These are phyloP conservation scores for Poecile montanus DNA, from an alignment of 2,797 vertebrate species.

Conservation along the genomic window DNA sequence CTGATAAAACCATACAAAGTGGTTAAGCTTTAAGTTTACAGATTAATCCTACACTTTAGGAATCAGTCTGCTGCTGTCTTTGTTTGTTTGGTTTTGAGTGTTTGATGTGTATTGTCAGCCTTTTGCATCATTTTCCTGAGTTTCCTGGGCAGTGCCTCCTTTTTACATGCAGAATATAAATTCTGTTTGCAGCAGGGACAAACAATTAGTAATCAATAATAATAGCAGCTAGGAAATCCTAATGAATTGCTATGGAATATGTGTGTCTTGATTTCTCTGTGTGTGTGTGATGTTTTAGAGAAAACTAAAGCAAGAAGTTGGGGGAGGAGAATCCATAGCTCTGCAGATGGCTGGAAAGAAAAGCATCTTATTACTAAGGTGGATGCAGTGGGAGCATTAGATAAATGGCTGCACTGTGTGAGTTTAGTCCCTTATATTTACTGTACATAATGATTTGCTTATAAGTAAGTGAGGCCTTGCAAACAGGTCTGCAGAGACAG, in stretches of 20 bases:
- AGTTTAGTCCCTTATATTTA: conserved; percentile 45
- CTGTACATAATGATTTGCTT: conserved; percentile 44
- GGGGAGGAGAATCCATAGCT: conserved; percentile 18
- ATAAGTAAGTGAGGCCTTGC: conserved; percentile 30
- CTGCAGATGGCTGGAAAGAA: conserved; percentile 39
- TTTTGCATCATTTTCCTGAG: background rate
- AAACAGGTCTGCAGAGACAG: conserved; percentile 16
- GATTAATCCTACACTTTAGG: background rate
- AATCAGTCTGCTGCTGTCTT: background rate
- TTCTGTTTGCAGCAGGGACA: background rate
- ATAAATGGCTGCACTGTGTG: conserved; percentile 31
- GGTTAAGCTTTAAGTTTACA: background rate
- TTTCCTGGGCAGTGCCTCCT: background rate
- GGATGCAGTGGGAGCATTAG: conserved; percentile 43
- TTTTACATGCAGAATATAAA: background rate
- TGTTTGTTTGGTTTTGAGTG: background rate
- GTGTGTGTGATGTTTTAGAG: background rate
- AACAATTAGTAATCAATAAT: background rate
- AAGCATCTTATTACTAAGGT: conserved; percentile 30
- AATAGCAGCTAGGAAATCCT: background rate
- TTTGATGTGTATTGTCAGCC: background rate
- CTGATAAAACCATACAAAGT: background rate
- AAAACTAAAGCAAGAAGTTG: background rate
- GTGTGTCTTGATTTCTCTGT: background rate
- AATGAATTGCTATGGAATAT: background rate